These are phyloP conservation scores for Climacteris rufus DNA, from an alignment of 2,113 vertebrate genomes.

Conservation along the genomic window DNA sequence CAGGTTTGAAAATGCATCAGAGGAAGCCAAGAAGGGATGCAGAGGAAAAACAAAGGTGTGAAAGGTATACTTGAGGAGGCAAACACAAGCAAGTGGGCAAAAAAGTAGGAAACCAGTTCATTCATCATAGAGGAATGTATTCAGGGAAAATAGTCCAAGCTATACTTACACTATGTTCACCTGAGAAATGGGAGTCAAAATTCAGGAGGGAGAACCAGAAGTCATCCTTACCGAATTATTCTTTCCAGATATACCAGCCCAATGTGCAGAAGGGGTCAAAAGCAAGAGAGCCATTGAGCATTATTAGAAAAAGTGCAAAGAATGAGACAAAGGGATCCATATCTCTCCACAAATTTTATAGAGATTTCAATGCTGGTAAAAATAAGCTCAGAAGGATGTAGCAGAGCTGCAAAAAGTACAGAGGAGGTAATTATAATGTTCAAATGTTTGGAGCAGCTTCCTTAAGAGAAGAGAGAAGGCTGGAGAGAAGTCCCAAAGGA, in stretches of 20 bases:
- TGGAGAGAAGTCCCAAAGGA: neutral
- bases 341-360: neutral
- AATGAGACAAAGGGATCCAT: neutral
- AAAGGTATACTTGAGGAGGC: neutral
- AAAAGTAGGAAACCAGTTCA: neutral
- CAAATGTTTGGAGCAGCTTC: neutral
- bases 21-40: neutral
- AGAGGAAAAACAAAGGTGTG: neutral
- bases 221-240: neutral
- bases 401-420: neutral
- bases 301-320: neutral
- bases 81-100: neutral
- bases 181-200: neutral
- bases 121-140: neutral
- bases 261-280: rapidly evolving
- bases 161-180: neutral
- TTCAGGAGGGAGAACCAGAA: neutral
- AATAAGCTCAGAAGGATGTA: neutral
- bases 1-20: neutral
- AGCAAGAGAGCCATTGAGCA: rapidly evolving
- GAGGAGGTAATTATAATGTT: neutral
- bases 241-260: neutral
- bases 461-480: neutral
- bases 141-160: neutral
- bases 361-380: neutral